Evolutionary conservation across 2,797 vertebrate genomes (phyloP), one percentile per base, ranked within the genome.

Genomic region (Anisognathus igniventris): DNA sequence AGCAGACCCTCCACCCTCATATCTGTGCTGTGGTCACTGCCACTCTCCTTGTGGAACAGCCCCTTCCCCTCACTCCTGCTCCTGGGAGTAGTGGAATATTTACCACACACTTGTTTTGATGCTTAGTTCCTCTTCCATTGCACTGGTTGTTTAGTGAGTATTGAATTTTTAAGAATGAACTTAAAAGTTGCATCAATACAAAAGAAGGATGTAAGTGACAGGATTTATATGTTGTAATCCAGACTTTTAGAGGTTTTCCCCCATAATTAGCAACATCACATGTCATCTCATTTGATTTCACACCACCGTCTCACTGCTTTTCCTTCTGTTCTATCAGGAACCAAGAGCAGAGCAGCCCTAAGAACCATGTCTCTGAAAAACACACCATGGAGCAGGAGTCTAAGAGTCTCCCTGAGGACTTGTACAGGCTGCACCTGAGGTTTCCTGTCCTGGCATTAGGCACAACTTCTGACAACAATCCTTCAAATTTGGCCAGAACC

Each of bases 61-160:
- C 5, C 13, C 19, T 85, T 75, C 20, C 35, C 6, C 27, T 75
- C 19, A 10, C 27, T 68, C 14, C 19, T 33, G 60, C 27, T 87
- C 6, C 67, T 88, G 27, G 9, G 12, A 53, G 5, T 10, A 60
- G 24, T 2, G 0, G 0, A 51, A 57, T 24, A 50, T 67, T 83
- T 77, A 71, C 1, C 2, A 50, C 4, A 6, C 4, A 7, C 6
- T 73, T 45, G 14, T 24, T 47, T 88, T 1, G 1, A 2, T 1
- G 20, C 28, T 86, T 50, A 40, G 35, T n/a, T 91, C 47, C 56
- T 35, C 22, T n/a, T 68, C 64, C 47, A 31, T 53, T 19, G 4
- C 19, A 14, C 40, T 56, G 37, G 14, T 31, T 73, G 5, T 78
- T 57, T 30, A 61, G 14, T 9, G 22, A 50, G 7, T 33, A n/a